phyloP scores from a whole-genome alignment of 2,888 invertebrate genomes.

The Aproaerema taeniolella region DNA sequence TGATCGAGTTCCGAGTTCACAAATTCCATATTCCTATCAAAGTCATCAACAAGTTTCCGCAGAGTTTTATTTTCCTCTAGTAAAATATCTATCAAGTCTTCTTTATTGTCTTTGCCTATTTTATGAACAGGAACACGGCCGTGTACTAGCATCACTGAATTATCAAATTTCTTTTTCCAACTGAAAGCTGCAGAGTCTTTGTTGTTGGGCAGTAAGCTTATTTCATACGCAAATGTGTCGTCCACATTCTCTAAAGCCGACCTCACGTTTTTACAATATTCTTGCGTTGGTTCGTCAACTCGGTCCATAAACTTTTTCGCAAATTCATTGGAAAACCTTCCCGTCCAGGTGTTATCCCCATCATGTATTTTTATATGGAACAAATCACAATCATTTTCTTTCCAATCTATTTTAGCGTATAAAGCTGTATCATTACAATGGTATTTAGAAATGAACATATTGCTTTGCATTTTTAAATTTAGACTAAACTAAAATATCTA shows the following conservation, averaged over 20 bases:
- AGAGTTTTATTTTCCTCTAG: constrained; percentile 41
- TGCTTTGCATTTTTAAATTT: constrained; percentile 1
- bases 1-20: constrained; percentile 33
- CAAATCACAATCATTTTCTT: constrained; percentile 31
- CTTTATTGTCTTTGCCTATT: constrained; percentile 30
- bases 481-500: too few species aligned
- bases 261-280: constrained; percentile 38
- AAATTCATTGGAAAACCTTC: constrained; percentile 38
- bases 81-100: constrained; percentile 41
- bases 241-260: constrained; percentile 26
- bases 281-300: constrained; percentile 33
- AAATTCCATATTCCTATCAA: constrained; percentile 24
- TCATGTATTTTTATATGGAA: constrained; percentile 48
- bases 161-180: constrained; percentile 47
- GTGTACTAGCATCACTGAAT: constrained; percentile 31
- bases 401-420: constrained; percentile 46
- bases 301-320: constrained; percentile 32
- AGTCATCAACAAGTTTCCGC: constrained; percentile 21
- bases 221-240: constrained; percentile 30
- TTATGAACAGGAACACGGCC: constrained; percentile 38
- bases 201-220: constrained; percentile 23
- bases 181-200: constrained; percentile 32
- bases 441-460: constrained; percentile 32
- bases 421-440: constrained; percentile 27
- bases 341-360: constrained; percentile 42